Evolutionary conservation across 2,888 invertebrate species (phyloP), one percentile per base, ranked within the genome.

Genomic region (Trileptium ribeirensis): DNA sequence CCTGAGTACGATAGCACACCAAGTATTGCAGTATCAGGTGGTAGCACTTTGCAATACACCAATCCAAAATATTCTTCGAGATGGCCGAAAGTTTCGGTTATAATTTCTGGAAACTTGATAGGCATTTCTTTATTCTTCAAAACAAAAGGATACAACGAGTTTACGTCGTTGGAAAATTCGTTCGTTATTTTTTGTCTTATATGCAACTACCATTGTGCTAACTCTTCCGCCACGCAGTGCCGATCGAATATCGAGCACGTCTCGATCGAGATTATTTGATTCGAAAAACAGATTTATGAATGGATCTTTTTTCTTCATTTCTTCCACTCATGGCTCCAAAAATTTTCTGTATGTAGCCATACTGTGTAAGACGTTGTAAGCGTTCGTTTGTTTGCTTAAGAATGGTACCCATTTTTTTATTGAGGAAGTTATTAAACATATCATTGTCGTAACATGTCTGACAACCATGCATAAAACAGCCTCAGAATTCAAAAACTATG

Each of bases 391-490:
- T 37, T 38, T 34, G 33, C 36, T 38, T 2, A 39, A 3, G 38
- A n/a, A 75, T n/a, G 36, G 34, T n/a, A 33, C 36, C 34, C 77
- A 75, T 75, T 36, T 8, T 3, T 38, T 75, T 75, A 15, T 38
- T 2, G 8, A 75, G n/a, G n/a, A 38, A 37, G 3, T 29, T 36
- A 38, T 75, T 24, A 33, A 8, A 38, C 29, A 24, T 36, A 8
- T 75, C n/a, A 34, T n/a, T 8, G 15, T 75, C 34, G 39, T 38
- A 75, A 8, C 39, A n/a, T 38, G n/a, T n/a, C n/a, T 36, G 2
- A 39, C 77, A 75, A n/a, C 77, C 77, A 75, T 75, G 77, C 2
- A 24, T 38, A 75, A 8, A 75, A 38, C 77, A 75, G 36, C 77
- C 77, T 15, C 2, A 36, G n/a, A 75, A 75, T 33, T 37, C n/a